A percentile compares a stretch with the other conserved stretches of the same genome.
These are phyloP conservation scores for Protobothrops flavoviridis DNA, from an alignment of 2,113 vertebrate genomes.

Conservation along the genomic window DNA sequence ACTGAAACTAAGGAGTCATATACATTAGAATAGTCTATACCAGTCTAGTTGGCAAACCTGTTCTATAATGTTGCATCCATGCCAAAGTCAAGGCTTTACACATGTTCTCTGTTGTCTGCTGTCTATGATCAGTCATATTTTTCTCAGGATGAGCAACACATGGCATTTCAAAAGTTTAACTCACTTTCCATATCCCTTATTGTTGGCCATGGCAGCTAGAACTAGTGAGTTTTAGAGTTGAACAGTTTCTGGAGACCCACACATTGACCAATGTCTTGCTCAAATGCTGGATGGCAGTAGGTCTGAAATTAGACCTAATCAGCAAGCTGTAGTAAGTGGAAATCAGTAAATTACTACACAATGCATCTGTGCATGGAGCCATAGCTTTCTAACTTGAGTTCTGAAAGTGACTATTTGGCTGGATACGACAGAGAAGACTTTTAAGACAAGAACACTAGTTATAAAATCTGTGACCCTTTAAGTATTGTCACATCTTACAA, in stretches of 20 bases:
- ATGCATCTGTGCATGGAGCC: neutral
- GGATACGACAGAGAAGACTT: neutral
- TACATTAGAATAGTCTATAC: neutral
- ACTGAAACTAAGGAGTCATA: neutral
- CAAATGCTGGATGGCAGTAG: neutral
- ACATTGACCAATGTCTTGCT: neutral
- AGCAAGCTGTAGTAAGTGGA: neutral
- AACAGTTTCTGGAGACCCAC: neutral
- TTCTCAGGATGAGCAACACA: neutral
- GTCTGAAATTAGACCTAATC: neutral
- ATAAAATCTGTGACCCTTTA: neutral
- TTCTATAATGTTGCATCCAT: neutral
- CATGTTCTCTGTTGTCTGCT: neutral
- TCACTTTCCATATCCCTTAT: neutral
- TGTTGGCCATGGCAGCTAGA: neutral
- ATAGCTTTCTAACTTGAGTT: neutral
- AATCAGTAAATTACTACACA: neutral
- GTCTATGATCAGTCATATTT: neutral
- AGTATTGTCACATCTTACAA: neutral
- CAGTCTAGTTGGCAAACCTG: neutral
- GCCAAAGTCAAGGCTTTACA: neutral
- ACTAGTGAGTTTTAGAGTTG: neutral
- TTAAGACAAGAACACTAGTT: neutral
- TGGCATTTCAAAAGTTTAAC: neutral
- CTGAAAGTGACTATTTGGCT: neutral